phyloP scores from a whole-genome alignment of 2,113 vertebrate genomes.

The Heterotis niloticus region DNA sequence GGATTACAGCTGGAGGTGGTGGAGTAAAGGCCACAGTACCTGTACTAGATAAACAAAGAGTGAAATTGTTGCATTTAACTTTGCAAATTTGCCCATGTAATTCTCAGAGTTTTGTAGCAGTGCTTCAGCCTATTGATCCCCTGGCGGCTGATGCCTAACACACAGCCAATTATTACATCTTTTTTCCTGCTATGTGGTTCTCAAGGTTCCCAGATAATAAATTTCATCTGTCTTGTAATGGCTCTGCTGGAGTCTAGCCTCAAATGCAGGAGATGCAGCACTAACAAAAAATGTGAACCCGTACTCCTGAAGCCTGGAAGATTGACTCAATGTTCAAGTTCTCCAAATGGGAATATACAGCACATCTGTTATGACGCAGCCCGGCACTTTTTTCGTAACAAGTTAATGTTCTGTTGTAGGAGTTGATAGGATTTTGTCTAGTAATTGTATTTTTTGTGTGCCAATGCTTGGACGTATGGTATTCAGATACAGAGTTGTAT shows the following conservation, averaged over 20 bases:
- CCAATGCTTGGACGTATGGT: no score
- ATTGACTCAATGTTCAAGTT: not conserved
- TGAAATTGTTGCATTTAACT: not conserved
- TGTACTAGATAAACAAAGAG: constrained; percentile 3
- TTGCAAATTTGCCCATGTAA: not conserved
- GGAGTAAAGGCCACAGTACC: not conserved
- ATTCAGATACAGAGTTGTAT: no score
- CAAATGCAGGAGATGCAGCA: constrained; percentile 11
- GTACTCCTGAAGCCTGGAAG: constrained; percentile 11
- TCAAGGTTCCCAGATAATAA: constrained; percentile 25
- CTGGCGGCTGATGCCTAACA: constrained; percentile 23
- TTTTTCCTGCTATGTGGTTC: constrained; percentile 27
- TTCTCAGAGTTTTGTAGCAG: constrained; percentile 20
- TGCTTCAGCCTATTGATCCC: constrained; percentile 26
- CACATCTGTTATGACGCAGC: not conserved
- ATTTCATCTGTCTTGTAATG: constrained; percentile 27
- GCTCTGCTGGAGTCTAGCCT: constrained; percentile 20
- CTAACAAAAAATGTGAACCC: constrained; percentile 21
- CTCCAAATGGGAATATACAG: not conserved
- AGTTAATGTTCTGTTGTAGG: not conserved
- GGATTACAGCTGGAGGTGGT: not conserved
- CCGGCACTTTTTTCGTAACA: not conserved
- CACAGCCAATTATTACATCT: constrained; percentile 29
- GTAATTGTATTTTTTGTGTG: no score
- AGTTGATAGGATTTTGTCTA: not conserved